These are phyloP conservation scores for Rhagonycha lutea DNA, from an alignment of 2,888 invertebrate genomes.

Conservation along the genomic window DNA sequence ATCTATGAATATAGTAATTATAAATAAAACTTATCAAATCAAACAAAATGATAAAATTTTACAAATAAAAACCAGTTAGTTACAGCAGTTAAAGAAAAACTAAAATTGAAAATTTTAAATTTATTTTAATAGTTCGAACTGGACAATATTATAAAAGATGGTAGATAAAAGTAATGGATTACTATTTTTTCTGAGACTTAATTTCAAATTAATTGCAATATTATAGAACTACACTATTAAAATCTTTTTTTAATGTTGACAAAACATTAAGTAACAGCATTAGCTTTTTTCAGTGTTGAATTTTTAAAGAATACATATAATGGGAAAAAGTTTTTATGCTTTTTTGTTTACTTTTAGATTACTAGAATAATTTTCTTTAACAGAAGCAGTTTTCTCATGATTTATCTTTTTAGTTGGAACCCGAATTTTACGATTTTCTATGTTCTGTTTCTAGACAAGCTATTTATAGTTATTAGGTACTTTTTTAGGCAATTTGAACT, in stretches of 20 bases:
- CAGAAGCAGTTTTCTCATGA: too few species aligned
- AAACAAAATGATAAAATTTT: too few species aligned
- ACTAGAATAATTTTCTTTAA: neutral
- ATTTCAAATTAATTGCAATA: neutral
- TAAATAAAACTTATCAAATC: too few species aligned
- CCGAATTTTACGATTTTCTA: neutral
- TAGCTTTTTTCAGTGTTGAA: neutral
- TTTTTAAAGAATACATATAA: neutral
- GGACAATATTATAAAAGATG: neutral
- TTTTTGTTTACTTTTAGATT: neutral
- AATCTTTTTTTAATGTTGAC: neutral
- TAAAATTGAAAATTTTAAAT: too few species aligned
- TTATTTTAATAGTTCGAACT: too few species aligned
- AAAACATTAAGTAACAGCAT: neutral
- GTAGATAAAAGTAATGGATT: neutral
- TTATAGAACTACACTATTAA: neutral
- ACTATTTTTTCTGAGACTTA: neutral
- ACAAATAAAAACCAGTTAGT: too few species aligned
- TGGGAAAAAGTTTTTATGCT: neutral
- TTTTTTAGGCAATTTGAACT: neutral
- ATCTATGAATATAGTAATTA: too few species aligned
- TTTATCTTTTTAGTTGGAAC: neutral
- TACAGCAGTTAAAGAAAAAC: too few species aligned
- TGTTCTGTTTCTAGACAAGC: neutral
- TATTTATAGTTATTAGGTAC: neutral